Base-by-base conservation (phyloP, 2,888 invertebrate genomes). In the Syritta pipiens region DNA sequence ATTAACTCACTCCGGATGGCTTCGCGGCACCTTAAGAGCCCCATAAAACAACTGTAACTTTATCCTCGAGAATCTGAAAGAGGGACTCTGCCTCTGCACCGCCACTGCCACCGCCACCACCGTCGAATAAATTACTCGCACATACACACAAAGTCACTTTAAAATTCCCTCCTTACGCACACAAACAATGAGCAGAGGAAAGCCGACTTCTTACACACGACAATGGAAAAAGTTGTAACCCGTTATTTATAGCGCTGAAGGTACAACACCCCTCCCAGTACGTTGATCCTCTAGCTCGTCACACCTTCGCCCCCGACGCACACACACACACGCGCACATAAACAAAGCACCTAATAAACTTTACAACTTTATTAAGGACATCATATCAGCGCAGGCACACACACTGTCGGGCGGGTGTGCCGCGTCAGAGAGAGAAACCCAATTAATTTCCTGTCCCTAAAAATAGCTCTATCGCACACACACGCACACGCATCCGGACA, bases 301-400 rank as follows among this genome's bases (percentile, higher is more conserved):
- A 19, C 69, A 5, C n/a, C 7, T 30, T 12, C 17, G 37, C 10
- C 14, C 37, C 7, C 14, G 17, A 37, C 37, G 37, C 26, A 37
- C 37, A 37, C 37, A 55, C 26, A 51, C 28, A 49, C 30, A 14
- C 24, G 40, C 42, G 42, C 30, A 51, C 48, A 67, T 77, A 77
- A 72, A 72, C 60, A 77, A 71, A 72, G 65, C 65, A 77, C 60
- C 77, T 65, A 77, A 77, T 77, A 77, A 77, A 77, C 65, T 77
- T 77, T 60, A 77, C 71, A 77, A 67, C 77, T 77, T 60, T 67
- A 77, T 77, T 77, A 77, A 42, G 65, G 77, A 72, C 72, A 71
- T 77, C 65, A 77, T 77, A 77, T 77, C 72, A 60, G 65, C n/a
- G n/a, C 35, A 48, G 42, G 59, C 59, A 67, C 59, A 68, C 65